Evolutionary conservation across 2,113 vertebrate species (phyloP).

Genomic region (Serinus canaria): DNA sequence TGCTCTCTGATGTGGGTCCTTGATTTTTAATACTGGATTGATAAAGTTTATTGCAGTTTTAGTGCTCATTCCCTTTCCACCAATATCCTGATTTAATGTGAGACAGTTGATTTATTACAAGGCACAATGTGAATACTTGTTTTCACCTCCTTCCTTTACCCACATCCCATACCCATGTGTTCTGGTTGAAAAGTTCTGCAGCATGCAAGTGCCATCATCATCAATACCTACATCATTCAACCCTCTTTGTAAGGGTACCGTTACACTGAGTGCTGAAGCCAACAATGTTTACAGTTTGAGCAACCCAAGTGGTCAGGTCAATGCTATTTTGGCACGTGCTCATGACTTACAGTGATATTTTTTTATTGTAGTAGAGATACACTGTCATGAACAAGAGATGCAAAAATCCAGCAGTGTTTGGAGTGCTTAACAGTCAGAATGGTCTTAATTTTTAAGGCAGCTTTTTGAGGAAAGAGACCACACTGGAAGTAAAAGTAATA

Average conservation of each 20-base stretch:
- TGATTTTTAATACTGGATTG: background rate
- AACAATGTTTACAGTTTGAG: background rate
- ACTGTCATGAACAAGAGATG: background rate
- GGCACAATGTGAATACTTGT: background rate
- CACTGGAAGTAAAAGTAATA: background rate
- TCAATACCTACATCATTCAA: background rate
- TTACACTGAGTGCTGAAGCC: background rate
- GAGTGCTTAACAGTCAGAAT: background rate
- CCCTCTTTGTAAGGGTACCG: background rate
- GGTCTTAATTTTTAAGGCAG: background rate
- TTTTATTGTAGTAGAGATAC: background rate
- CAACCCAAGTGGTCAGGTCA: background rate
- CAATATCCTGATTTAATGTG: background rate
- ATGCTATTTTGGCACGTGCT: background rate
- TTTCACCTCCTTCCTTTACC: background rate
- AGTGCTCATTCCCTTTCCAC: background rate
- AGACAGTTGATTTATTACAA: conserved; percentile 34
- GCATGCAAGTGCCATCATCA: background rate
- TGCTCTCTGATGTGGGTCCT: background rate
- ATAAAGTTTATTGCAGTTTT: background rate
- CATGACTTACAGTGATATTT: background rate
- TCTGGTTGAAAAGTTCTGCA: background rate
- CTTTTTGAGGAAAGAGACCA: background rate
- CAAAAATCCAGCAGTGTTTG: background rate
- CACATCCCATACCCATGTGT: background rate